These are phyloP conservation scores for Nemotelus nigrinus DNA, from an alignment of 2,888 invertebrate species.

Conservation along the genomic window DNA sequence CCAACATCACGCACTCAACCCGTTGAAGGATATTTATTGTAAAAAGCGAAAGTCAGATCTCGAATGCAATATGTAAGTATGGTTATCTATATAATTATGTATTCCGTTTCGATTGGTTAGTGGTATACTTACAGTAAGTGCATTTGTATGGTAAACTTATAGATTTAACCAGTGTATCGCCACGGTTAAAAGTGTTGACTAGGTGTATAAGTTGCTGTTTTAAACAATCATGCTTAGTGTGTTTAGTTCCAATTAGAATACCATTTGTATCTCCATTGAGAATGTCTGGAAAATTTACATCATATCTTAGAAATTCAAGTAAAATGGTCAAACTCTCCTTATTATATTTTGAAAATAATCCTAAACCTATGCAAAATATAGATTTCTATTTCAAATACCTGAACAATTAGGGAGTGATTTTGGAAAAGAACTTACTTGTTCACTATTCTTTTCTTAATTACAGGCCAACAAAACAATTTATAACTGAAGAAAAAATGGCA, in stretches of 20 bases:
- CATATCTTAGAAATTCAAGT: too few species aligned
- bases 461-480: conserved; percentile 77
- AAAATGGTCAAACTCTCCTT: too few species aligned
- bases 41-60: conserved; percentile 61
- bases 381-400: neutral
- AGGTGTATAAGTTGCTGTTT: too few species aligned
- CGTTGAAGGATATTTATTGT: conserved; percentile 52
- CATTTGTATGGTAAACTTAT: too few species aligned
- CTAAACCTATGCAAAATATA: neutral
- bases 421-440: neutral
- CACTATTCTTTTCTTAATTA: conserved; percentile 47
- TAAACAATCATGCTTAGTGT: too few species aligned
- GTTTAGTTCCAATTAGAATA: too few species aligned
- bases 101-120: neutral
- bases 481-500: conserved; percentile 86
- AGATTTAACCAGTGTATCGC: too few species aligned
- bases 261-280: too few species aligned
- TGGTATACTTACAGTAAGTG: neutral
- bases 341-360: too few species aligned
- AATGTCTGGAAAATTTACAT: too few species aligned
- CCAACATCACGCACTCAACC: conserved; percentile 47
- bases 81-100: neutral
- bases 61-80: conserved; percentile 67
- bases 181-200: too few species aligned
- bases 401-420: neutral